Evolutionary conservation across 1,140 invertebrate genomes (phyloP).

Genomic region (Drosophila athabasca): DNA sequence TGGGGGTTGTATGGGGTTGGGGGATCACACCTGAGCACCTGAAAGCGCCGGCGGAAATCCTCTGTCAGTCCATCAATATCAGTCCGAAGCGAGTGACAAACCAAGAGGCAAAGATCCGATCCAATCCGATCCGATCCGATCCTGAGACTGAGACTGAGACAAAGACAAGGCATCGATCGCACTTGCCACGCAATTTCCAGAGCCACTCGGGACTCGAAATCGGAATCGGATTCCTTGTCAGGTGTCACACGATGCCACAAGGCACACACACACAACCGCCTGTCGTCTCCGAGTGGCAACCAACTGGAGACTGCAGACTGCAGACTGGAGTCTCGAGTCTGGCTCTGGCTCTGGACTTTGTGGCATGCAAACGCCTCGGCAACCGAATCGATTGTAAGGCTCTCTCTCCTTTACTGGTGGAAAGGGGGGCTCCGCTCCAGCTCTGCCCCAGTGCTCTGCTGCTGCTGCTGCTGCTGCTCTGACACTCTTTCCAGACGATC

Average conservation of each 20-base stretch:
- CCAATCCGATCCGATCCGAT: slow-evolving; percentile 27
- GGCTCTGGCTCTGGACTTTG: too few relatives aligned
- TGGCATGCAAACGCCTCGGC: slow-evolving; percentile 59
- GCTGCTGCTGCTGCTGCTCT: slow-evolving; percentile 4
- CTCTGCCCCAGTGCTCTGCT: too few relatives aligned
- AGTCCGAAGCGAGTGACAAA: slow-evolving; percentile 43
- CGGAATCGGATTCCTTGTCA: slow-evolving; percentile 56
- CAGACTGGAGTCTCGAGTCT: too few relatives aligned
- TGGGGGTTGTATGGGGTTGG: slow-evolving; percentile 12
- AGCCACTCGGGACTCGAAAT: slow-evolving; percentile 27
- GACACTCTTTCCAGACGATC: slow-evolving; percentile 52
- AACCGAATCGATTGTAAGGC: slow-evolving; percentile 33
- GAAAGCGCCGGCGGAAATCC: slow-evolving; percentile 68
- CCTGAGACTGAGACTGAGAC: too few relatives aligned
- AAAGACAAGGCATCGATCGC: slow-evolving; percentile 57
- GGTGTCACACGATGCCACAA: slow-evolving; percentile 62
- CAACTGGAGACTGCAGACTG: too few relatives aligned
- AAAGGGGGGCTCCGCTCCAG: too few relatives aligned
- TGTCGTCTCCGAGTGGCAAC: too few relatives aligned
- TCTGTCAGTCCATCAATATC: slow-evolving; percentile 76
- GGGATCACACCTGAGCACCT: slow-evolving; percentile 53
- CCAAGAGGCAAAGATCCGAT: slow-evolving; percentile 45
- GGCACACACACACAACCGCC: slow-evolving; percentile 28
- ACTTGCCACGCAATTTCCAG: slow-evolving; percentile 75
- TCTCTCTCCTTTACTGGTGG: slow-evolving; percentile 6